Evolutionary conservation across 2,888 invertebrate species (phyloP).

Genomic region (Conistra vaccinii): DNA sequence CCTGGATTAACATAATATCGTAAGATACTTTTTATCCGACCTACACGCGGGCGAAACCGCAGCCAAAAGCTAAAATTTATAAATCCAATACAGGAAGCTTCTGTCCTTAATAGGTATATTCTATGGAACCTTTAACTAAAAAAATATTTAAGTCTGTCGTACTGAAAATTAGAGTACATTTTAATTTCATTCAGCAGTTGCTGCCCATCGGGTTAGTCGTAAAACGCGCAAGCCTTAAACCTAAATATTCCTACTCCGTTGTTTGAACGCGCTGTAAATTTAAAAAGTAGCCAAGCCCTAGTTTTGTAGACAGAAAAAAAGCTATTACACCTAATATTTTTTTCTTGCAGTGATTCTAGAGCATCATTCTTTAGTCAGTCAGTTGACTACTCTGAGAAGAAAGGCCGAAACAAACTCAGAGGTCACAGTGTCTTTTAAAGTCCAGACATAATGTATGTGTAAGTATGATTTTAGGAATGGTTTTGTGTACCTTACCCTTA

Average conservation of each 20-base stretch:
- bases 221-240: conserved; percentile 23
- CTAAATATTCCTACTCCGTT: conserved; percentile 27
- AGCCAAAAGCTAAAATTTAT: too few species aligned
- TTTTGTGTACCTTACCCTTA: neutral
- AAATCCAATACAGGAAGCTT: neutral
- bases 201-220: conserved; percentile 19
- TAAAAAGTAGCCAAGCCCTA: conserved; percentile 4
- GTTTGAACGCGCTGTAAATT: conserved; percentile 28
- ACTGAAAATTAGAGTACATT: conserved; percentile 15
- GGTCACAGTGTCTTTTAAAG: too few species aligned
- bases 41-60: too few species aligned
- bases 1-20: too few species aligned
- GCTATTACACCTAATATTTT: neutral
- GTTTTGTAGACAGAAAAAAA: conserved; percentile 11
- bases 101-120: neutral
- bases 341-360: neutral
- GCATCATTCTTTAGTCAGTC: neutral
- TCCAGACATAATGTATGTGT: too few species aligned
- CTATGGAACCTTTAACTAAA: neutral
- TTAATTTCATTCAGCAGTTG: conserved; percentile 38
- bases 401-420: too few species aligned
- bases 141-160: neutral
- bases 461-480: neutral
- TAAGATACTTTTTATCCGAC: too few species aligned
- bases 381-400: too few species aligned